phyloP scores from a whole-genome alignment of 2,888 invertebrate genomes.

The Pseudococcus viburni region DNA sequence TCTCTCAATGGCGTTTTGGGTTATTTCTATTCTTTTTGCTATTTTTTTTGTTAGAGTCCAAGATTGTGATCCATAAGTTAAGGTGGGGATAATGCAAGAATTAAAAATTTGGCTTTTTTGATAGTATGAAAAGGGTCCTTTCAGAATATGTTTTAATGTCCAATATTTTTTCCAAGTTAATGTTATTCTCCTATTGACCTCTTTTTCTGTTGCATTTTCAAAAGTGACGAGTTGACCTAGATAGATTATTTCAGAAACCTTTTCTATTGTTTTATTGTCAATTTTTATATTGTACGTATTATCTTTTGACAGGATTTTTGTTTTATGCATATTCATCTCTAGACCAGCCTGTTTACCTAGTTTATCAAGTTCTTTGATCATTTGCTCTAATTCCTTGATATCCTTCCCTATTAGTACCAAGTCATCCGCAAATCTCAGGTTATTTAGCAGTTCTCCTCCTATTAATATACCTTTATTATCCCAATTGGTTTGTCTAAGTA shows the following conservation, averaged over 20 bases:
- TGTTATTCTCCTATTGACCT: neutral
- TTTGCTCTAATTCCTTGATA: neutral
- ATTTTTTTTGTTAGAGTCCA: neutral
- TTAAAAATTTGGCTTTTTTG: neutral
- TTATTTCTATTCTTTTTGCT: neutral
- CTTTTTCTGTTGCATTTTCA: neutral
- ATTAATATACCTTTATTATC: too few species aligned
- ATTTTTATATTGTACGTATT: neutral
- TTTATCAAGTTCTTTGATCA: neutral
- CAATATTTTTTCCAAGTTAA: neutral
- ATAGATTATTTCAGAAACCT: neutral
- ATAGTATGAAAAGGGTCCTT: neutral
- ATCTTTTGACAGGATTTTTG: neutral
- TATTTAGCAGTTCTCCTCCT: neutral
- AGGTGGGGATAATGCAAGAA: neutral
- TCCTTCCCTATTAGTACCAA: neutral
- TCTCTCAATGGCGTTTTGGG: neutral
- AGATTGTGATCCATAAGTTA: neutral
- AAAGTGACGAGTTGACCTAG: neutral
- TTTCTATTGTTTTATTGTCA: neutral
- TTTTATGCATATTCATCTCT: neutral
- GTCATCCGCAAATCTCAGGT: neutral
- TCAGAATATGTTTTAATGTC: neutral
- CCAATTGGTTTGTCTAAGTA: neutral
- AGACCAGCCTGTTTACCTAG: neutral